phyloP scores from a whole-genome alignment of 2,888 invertebrate species.

The Thereva unica region DNA sequence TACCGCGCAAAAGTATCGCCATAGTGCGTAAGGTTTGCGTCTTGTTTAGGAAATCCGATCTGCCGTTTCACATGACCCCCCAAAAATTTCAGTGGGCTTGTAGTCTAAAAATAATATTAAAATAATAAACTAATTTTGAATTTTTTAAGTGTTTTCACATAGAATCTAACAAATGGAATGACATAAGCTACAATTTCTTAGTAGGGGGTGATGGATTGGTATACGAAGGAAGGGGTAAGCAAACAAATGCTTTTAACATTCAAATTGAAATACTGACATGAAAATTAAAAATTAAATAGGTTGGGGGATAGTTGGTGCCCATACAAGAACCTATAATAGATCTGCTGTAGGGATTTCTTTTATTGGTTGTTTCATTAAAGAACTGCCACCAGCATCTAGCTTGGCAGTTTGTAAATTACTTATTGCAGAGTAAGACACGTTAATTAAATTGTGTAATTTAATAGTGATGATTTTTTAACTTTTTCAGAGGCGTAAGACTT shows the following conservation, averaged over 20 bases:
- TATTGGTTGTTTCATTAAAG: constrained; percentile 61
- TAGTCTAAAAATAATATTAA: constrained; percentile 34
- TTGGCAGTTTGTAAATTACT: constrained; percentile 58
- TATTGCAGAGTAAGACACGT: constrained; percentile 46
- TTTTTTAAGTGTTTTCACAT: constrained; percentile 58
- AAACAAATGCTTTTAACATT: not conserved
- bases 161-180: constrained; percentile 61
- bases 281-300: constrained; percentile 45
- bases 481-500: constrained; percentile 57
- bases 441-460: not conserved
- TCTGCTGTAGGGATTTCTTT: constrained; percentile 61
- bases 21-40: too few species aligned
- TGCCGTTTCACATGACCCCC: too few species aligned
- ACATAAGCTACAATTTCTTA: constrained; percentile 63
- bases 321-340: constrained; percentile 61
- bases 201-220: constrained; percentile 63
- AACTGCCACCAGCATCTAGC: constrained; percentile 56
- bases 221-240: constrained; percentile 61
- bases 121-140: constrained; percentile 8
- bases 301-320: constrained; percentile 62
- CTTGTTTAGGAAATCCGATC: too few species aligned
- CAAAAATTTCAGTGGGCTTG: too few species aligned
- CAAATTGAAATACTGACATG: constrained; percentile 6
- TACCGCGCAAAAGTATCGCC: too few species aligned
- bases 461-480: constrained; percentile 3